Evolutionary conservation across 2,797 vertebrate genomes (phyloP).

Genomic region (Acropternis orthonyx): DNA sequence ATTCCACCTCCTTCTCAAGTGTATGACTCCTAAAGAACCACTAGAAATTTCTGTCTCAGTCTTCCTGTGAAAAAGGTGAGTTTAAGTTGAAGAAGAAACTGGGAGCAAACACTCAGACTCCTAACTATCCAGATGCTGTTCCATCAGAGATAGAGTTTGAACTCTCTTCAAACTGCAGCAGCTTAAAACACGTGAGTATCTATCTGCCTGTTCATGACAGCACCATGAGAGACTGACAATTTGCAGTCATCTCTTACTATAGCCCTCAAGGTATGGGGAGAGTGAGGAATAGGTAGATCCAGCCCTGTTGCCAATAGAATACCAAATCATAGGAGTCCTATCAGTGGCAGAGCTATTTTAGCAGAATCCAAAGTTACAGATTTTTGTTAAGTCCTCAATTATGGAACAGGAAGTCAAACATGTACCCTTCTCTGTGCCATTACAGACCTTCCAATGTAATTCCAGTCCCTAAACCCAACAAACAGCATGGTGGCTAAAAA

Average conservation of each 20-base stretch:
- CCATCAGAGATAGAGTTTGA: neutral
- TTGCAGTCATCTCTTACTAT: neutral
- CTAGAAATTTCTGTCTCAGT: neutral
- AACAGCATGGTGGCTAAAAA: neutral
- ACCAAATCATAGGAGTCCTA: neutral
- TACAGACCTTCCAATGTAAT: neutral
- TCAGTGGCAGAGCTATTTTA: neutral
- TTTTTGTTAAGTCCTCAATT: neutral
- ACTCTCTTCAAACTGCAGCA: neutral
- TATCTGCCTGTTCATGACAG: neutral
- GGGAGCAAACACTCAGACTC: neutral
- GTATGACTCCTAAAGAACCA: neutral
- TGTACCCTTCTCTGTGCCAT: neutral
- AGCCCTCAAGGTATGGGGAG: neutral
- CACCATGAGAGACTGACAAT: neutral
- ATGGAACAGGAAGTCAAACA: neutral
- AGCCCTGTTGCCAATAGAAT: neutral
- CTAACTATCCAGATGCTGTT: neutral
- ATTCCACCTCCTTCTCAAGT: neutral
- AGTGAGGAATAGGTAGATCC: neutral
- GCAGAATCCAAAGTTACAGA: neutral
- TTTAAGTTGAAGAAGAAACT: neutral
- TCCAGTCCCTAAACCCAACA: neutral
- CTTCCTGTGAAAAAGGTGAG: neutral
- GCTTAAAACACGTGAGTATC: neutral